Evolutionary conservation across 2,797 vertebrate genomes (phyloP).

Genomic region (Linurgus olivaceus): DNA sequence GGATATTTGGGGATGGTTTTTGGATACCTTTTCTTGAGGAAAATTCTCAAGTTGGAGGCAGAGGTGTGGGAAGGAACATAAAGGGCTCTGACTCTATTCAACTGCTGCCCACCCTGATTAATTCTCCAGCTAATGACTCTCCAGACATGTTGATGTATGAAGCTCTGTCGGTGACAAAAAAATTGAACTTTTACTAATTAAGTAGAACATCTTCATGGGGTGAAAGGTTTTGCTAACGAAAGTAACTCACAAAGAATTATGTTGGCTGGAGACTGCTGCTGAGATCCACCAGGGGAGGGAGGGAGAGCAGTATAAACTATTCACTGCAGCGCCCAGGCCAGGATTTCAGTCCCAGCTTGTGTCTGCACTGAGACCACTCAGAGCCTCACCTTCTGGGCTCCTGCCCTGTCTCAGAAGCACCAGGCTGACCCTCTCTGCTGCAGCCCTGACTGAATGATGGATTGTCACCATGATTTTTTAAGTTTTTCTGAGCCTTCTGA

Average conservation of each 20-base stretch:
- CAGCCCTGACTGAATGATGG: neutral
- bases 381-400: neutral
- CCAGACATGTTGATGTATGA: constrained; percentile 65
- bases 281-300: neutral
- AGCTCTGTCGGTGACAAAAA: constrained; percentile 58
- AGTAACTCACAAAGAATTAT: constrained; percentile 74
- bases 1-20: neutral
- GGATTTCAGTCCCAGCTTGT: neutral
- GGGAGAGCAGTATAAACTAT: neutral
- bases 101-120: constrained; percentile 61
- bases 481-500: no score
- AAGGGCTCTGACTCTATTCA: constrained; percentile 33
- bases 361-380: neutral
- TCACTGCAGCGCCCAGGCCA: neutral
- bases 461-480: no score
- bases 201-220: constrained; percentile 70
- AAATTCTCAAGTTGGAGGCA: neutral
- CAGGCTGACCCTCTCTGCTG: neutral
- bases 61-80: neutral
- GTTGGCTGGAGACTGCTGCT: constrained; percentile 32
- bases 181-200: constrained; percentile 75
- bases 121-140: constrained; percentile 71
- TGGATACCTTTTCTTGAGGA: neutral
- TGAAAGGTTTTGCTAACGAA: constrained; percentile 75
- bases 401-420: neutral